Evolutionary conservation across 1,140 invertebrate genomes (phyloP), one percentile per base, ranked within the genome.

Genomic region (Aphelinus atriplicis): DNA sequence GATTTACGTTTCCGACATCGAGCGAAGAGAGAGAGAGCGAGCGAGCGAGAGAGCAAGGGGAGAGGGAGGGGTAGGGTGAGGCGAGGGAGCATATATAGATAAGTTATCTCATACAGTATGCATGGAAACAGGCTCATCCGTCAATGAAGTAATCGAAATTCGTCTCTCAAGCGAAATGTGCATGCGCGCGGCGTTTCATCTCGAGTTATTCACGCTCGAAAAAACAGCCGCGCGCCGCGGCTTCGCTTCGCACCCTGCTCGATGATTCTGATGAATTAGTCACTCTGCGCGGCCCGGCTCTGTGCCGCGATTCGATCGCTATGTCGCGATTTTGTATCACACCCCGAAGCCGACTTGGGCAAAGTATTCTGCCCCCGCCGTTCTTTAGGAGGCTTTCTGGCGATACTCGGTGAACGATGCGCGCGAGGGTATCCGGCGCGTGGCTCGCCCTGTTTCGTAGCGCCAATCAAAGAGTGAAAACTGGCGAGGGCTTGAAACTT

Each of bases 121-220:
- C 81, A 82, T 82, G 80, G 76, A 80, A 82, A 78, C 69, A 53
- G 42, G 65, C 71, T 73, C 81, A 78, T 78, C 77, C 76, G 72
- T 79, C 79, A 81, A 80, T 80, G 76, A 78, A 76, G 74, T 73
- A 77, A 79, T 79, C 79, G 78, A 43, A 70, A 77, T 74, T 26
- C 26, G 26, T 26, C 26, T 26, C 26, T 26, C 26, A 26, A 26
- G 26, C 26, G 26, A 26, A 26, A 26, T 26, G 26, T 26, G 26
- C 26, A 26, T 26, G 26, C 26, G 26, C 26, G 26, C 26, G 26
- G 26, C 26, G 26, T 58, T 48, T 1, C 7, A 45, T 10, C 42
- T 51, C 2, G 4, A 51, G 2, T 65, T 53, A 51, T 9, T 53
- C 46, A 3, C 9, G 26, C 60, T 61, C 60, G 42, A 46, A 43